These are phyloP conservation scores for Barypeithes pellucidus DNA, from an alignment of 2,888 invertebrate species.

Conservation along the genomic window DNA sequence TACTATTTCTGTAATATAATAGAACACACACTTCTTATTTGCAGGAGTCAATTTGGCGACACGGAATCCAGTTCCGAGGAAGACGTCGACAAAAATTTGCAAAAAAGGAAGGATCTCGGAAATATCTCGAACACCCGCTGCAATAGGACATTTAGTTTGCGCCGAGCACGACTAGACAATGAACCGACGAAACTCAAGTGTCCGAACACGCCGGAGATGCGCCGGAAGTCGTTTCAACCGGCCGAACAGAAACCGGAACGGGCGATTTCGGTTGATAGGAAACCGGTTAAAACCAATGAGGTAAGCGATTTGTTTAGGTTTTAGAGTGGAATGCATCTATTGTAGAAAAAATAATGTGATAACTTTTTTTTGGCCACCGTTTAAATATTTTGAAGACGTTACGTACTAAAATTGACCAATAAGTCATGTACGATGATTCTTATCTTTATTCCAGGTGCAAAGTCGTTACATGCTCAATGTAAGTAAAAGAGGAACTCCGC, in stretches of 20 bases:
- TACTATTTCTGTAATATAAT: no score
- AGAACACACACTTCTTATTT: not conserved
- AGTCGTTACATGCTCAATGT: slow-evolving; percentile 68
- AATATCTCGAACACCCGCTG: slow-evolving; percentile 75
- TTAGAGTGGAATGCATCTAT: no score
- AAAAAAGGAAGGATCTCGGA: slow-evolving; percentile 66
- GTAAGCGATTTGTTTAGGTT: slow-evolving; percentile 23
- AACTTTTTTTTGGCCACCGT: no score
- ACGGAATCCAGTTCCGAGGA: slow-evolving; percentile 71
- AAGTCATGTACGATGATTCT: not conserved
- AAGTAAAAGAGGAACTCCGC: slow-evolving; percentile 61
- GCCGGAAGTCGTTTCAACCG: slow-evolving; percentile 72
- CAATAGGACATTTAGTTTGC: slow-evolving; percentile 83
- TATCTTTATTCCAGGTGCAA: slow-evolving; percentile 60
- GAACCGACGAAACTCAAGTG: slow-evolving; percentile 71
- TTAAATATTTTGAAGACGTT: no score
- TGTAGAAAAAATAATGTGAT: no score
- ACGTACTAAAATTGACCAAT: no score
- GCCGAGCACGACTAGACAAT: slow-evolving; percentile 77
- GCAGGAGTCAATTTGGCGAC: slow-evolving; percentile 67
- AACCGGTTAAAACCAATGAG: slow-evolving; percentile 66
- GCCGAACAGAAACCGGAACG: slow-evolving; percentile 63
- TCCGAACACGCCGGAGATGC: slow-evolving; percentile 78
- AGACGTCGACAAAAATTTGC: slow-evolving; percentile 71
- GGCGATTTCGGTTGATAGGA: slow-evolving; percentile 69